phyloP scores from a whole-genome alignment of 1,140 invertebrate genomes.

The Drosophila auraria region DNA sequence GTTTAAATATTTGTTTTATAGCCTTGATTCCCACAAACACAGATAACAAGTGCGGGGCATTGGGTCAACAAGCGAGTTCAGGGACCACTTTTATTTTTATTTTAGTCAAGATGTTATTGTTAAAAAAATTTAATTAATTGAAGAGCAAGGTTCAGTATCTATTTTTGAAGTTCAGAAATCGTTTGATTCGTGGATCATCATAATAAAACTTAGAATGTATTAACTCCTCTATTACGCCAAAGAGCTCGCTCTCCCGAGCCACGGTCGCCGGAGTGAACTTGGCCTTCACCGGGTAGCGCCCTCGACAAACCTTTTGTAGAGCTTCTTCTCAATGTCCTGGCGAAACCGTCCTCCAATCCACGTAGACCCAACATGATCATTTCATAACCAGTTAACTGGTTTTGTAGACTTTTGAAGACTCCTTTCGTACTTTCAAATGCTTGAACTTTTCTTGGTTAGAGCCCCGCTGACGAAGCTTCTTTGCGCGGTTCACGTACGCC shows the following conservation, averaged over 20 bases:
- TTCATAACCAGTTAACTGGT: neutral
- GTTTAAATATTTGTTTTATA: neutral
- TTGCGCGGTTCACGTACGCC: no score
- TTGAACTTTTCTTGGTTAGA: constrained; percentile 1
- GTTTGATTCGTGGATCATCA: neutral
- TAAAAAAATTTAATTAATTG: neutral
- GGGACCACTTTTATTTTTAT: neutral
- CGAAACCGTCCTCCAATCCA: neutral
- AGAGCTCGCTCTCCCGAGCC: constrained; percentile 2
- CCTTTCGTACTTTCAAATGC: neutral
- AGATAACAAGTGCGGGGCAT: constrained; percentile 6
- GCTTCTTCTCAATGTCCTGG: constrained; percentile 16
- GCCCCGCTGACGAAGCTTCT: neutral
- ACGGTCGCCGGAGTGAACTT: constrained; percentile 12
- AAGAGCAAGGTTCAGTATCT: constrained; percentile 3
- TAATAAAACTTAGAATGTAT: neutral
- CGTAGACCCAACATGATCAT: neutral
- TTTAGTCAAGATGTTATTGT: neutral
- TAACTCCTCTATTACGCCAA: constrained; percentile 3
- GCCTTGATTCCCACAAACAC: neutral
- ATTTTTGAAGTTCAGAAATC: constrained; percentile 6
- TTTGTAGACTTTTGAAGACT: neutral
- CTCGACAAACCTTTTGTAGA: constrained; percentile 6
- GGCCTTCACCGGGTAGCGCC: constrained; percentile 13
- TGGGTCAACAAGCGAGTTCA: neutral